phyloP scores from a whole-genome alignment of 2,888 invertebrate species.

The Drosophila prostipennis region DNA sequence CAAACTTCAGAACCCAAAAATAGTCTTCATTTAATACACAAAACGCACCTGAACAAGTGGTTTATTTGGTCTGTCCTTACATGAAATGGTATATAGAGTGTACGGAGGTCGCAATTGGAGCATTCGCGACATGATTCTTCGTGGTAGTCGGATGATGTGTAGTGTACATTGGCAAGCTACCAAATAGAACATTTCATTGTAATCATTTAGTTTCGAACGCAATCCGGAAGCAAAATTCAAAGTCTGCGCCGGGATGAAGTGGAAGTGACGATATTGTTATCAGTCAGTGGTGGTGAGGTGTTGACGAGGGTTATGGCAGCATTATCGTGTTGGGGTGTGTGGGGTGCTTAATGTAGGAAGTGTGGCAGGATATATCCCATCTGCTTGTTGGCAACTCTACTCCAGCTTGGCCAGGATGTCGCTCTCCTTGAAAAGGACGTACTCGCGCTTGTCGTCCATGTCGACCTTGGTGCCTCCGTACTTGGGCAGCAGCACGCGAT shows the following conservation, averaged over 20 bases:
- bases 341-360: neutral
- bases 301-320: neutral
- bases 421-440: slow-evolving; percentile 95
- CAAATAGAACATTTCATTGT: slow-evolving; percentile 69
- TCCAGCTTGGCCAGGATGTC: slow-evolving; percentile 97
- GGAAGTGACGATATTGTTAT: too few relatives aligned
- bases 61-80: slow-evolving; percentile 52
- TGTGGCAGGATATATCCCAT: neutral
- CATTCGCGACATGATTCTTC: neutral
- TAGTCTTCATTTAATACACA: too few relatives aligned
- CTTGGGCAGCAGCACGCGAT: slow-evolving; percentile 97
- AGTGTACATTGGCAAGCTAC: slow-evolving; percentile 50
- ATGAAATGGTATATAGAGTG: neutral
- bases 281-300: slow-evolving; percentile 1
- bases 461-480: slow-evolving; percentile 98
- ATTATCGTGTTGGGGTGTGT: neutral
- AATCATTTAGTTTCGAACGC: slow-evolving; percentile 79
- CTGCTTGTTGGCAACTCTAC: slow-evolving; percentile 30
- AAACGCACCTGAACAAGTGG: slow-evolving; percentile 56
- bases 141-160: neutral
- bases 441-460: slow-evolving; percentile 95
- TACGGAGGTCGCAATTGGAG: neutral
- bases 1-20: too few relatives aligned
- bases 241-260: neutral
- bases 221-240: slow-evolving; percentile 29